Base-by-base conservation (phyloP, 2,113 vertebrate genomes). In the Hemibagrus wyckioides region DNA sequence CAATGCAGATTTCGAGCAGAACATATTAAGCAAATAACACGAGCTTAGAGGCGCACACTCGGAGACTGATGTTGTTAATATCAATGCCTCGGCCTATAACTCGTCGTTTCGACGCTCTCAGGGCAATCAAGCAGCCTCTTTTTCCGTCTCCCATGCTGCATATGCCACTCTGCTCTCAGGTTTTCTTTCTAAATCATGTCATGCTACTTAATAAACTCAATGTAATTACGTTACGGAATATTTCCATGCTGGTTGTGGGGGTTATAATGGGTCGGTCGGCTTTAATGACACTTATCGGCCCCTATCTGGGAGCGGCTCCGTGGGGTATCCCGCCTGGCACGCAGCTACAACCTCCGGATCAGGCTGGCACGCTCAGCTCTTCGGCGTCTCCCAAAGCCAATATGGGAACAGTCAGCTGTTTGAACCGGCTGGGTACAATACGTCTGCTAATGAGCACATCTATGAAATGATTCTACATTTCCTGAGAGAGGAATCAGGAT, bases 21-120 rank as follows among this genome's bases (percentile, higher is more conserved):
- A 93, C 94, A 95, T 95, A 95, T 95, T 95, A 95, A 94, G 93
- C 91, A 92, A 94, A 95, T 93, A 93, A 93, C 94, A 94, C 91
- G 92, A 83, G 90, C 86, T 87, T 82, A 79, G 91, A 88, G 91
- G 90, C 92, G 85, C 89, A 91, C 89, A 90, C 81, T 56, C 92
- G 83, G 89, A 92, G 91, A 93, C 93, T 80, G 91, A 89, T 79
- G 90, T 93, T 67, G 88, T 92, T 92, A 75, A 87, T 88, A 90
- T 89, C 87, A 89, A 84, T 71, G 90, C 84, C 86, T 90, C 65
- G 84, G 85, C 86, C 88, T 75, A 83, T 80, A 90, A 89, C 81
- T 84, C 86, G 85, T 77, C 76, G 33, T 82, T 81, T 86, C 69
- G n/a, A 76, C 67, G 21, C 84, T 82, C 80, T 39, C 71, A 63